phyloP scores from a whole-genome alignment of 2,888 invertebrate genomes.

The Pocota personata region DNA sequence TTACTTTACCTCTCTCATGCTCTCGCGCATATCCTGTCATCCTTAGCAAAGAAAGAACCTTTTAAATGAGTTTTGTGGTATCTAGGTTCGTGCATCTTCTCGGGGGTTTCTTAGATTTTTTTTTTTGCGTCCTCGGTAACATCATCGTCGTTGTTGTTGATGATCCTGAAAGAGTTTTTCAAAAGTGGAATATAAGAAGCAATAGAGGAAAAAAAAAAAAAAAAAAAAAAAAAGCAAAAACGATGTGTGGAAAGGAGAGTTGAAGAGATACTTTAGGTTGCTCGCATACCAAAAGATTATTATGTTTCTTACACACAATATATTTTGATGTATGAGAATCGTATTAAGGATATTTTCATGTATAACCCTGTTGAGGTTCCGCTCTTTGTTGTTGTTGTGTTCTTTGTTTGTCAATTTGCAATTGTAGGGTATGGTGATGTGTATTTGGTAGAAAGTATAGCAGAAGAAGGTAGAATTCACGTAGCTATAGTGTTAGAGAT shows the following conservation, averaged over 20 bases:
- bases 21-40: slow-evolving; percentile 63
- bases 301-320: slow-evolving; percentile 63
- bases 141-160: slow-evolving; percentile 37
- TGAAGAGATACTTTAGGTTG: slow-evolving; percentile 17
- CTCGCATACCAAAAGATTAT: slow-evolving; percentile 56
- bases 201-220: not conserved
- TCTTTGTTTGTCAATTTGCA: slow-evolving; percentile 39
- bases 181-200: slow-evolving; percentile 1
- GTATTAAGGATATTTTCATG: slow-evolving; percentile 49
- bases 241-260: not conserved
- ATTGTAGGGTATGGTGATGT: not conserved
- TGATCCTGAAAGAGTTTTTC: slow-evolving; percentile 46
- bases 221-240: not conserved
- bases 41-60: slow-evolving; percentile 32
- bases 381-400: not conserved
- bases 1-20: slow-evolving; percentile 5
- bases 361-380: slow-evolving; percentile 10
- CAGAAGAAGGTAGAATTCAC: not conserved
- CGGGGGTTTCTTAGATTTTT: slow-evolving; percentile 6
- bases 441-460: not conserved
- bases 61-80: slow-evolving; percentile 61
- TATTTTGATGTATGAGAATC: slow-evolving; percentile 59
- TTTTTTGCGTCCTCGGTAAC: not conserved
- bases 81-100: slow-evolving; percentile 56
- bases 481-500: no score